Conservation (phyloP, 1,140 invertebrate genomes). For the Lordiphosa collinella region DNA sequence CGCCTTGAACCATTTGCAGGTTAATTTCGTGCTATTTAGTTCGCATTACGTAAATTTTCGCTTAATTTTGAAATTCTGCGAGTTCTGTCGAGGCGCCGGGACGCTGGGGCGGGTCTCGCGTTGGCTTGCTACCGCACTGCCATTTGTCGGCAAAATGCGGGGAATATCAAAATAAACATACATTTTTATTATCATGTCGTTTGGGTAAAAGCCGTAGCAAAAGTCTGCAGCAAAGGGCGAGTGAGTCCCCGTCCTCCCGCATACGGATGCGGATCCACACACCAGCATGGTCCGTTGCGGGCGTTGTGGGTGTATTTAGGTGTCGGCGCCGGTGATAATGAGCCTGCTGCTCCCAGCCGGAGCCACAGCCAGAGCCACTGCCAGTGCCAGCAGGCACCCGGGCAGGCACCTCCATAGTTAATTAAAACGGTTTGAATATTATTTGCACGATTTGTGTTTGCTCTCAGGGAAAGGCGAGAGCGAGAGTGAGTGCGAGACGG, state of each 20-base stretch:
- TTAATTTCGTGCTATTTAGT: conserved; percentile 21
- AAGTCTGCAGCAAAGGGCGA: conserved; percentile 11
- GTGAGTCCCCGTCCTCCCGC: not conserved
- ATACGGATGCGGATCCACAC: not conserved
- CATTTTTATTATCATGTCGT: conserved; percentile 20
- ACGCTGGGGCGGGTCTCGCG: not conserved
- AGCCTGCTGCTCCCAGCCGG: not conserved
- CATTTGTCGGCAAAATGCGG: conserved; percentile 19
- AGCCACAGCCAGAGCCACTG: not conserved
- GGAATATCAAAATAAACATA: conserved; percentile 22
- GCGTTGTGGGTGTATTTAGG: conserved; percentile 11
- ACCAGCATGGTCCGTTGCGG: conserved; percentile 2
- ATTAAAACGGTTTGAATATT: conserved; percentile 23
- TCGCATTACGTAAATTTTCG: conserved; percentile 22
- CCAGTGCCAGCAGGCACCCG: not conserved
- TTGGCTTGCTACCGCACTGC: conserved; percentile 8
- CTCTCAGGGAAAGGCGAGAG: not conserved
- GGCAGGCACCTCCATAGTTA: conserved; percentile 15
- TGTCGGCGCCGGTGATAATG: conserved; percentile 8
- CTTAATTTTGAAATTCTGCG: conserved; percentile 14
- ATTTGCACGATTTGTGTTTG: conserved; percentile 15
- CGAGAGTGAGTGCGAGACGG: not conserved
- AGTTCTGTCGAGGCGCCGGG: not conserved
- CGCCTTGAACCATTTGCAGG: conserved; percentile 15
- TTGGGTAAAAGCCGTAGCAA: conserved; percentile 16